Base-by-base conservation (phyloP, 35 echinoderm and acorn worm genomes). In the Anneissia japonica region DNA sequence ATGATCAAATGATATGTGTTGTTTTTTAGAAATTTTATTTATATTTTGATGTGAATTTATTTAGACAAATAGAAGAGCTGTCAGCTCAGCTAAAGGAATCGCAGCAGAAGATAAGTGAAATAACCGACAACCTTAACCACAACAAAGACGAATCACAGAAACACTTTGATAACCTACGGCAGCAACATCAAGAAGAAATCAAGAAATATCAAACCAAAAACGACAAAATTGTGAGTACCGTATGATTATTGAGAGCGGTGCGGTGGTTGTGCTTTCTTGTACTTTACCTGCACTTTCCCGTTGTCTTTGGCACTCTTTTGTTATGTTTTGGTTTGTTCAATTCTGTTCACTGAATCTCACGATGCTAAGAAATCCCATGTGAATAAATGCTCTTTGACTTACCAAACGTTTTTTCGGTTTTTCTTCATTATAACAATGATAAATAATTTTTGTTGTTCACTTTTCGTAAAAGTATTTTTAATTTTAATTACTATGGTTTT, bases 11-110 rank as follows among this genome's bases (percentile, higher is more conserved):
- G n/a, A n/a, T n/a, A n/a, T n/a, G n/a, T n/a, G n/a, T n/a, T n/a
- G n/a, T n/a, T n/a, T n/a, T n/a, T n/a, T n/a, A n/a, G n/a, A n/a
- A n/a, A n/a, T n/a, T n/a, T n/a, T n/a, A n/a, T n/a, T n/a, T n/a
- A 2, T 12, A 12, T 64, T 64, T 9, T 26, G 1, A 6, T 64
- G 51, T 64, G 51, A 23, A 35, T 64, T 32, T 76, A 75, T 41
- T 28, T 34, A 97, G 91, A 85, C 88, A 86, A 78, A 89, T 99
- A 77, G 96, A 99, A 82, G 96, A 99, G 36, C 76, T 99, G 43
- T 86, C 89, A 81, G 73, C 87, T 9, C 77, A 90, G 73, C 32
- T 94, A 19, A 87, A 89, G 23, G 84, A 88, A 19, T 77, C 87
- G n/a, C 91, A 86, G 84, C 92, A 94, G 41, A 94, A 78, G 23